These are phyloP conservation scores for Drosophila elegans DNA, from an alignment of 1,140 invertebrate genomes.

Conservation along the genomic window DNA sequence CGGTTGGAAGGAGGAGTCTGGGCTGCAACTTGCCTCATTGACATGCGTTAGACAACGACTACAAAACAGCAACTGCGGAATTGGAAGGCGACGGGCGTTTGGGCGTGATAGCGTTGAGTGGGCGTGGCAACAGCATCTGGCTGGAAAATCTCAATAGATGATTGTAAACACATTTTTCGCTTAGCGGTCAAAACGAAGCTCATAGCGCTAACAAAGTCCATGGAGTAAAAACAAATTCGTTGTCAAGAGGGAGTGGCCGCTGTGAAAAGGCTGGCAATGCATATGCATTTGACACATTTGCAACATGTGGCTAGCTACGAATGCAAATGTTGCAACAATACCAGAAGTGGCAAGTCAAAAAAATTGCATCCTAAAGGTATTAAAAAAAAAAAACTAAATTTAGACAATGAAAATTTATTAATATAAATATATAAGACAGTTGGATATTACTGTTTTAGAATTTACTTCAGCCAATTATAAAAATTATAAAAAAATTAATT, in stretches of 20 bases:
- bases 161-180: conserved; percentile 50
- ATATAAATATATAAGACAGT: too few relatives aligned
- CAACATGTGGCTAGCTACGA: conserved; percentile 28
- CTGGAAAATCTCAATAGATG: conserved; percentile 52
- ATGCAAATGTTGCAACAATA: conserved; percentile 22
- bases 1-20: conserved; percentile 25
- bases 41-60: conserved; percentile 76
- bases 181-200: conserved; percentile 23
- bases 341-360: background rate
- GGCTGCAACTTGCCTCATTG: conserved; percentile 62
- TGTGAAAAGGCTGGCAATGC: conserved; percentile 21
- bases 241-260: conserved; percentile 20
- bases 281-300: conserved; percentile 28
- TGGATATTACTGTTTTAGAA: too few relatives aligned
- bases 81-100: conserved; percentile 36
- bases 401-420: too few relatives aligned
- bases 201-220: conserved; percentile 19
- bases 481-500: too few relatives aligned
- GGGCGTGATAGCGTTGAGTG: conserved; percentile 36
- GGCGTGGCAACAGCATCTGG: conserved; percentile 45
- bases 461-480: too few relatives aligned
- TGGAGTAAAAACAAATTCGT: conserved; percentile 1
- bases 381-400: too few relatives aligned
- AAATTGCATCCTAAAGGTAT: background rate
- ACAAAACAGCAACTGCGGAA: conserved; percentile 14